Conservation (phyloP, 92 coral and sea anemone species). For the Heteractis magnifica region DNA sequence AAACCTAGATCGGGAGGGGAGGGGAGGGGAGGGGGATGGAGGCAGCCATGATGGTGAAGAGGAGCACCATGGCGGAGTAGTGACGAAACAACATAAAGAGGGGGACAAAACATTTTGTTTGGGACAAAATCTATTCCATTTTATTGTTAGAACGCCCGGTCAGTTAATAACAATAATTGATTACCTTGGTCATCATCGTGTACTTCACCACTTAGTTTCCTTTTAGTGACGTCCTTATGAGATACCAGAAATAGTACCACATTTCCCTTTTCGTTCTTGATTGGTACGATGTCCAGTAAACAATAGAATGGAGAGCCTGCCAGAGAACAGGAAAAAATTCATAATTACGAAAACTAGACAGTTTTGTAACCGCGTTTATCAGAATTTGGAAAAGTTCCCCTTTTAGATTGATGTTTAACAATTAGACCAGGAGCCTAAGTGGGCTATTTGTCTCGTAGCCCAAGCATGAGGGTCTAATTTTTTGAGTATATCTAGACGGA, state of each 20-base stretch:
- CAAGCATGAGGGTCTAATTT: no score
- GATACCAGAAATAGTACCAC: conserved; percentile 88
- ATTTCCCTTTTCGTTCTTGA: conserved; percentile 86
- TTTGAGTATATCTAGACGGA: no score
- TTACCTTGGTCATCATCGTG: conserved; percentile 60
- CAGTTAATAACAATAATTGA: not conserved
- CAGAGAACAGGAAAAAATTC: not conserved
- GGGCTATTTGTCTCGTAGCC: no score
- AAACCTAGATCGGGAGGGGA: not conserved
- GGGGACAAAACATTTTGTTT: no score
- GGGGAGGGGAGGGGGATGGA: not conserved
- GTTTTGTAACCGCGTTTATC: no score
- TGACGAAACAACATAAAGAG: no score
- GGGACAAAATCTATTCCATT: no score
- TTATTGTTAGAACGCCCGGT: no score
- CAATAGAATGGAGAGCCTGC: conserved; percentile 87
- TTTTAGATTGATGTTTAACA: no score
- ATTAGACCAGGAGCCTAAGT: no score
- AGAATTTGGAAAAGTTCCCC: no score
- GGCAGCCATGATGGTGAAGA: not conserved
- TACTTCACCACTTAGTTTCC: conserved; percentile 66
- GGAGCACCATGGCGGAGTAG: not conserved
- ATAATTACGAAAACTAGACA: no score
- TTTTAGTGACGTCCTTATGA: conserved; percentile 79
- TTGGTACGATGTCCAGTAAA: conserved; percentile 83